A percentile compares a stretch with the other conserved stretches of the same genome.
Conservation (phyloP, 2,888 invertebrate genomes). For the Gonocerus acuteangulatus region DNA sequence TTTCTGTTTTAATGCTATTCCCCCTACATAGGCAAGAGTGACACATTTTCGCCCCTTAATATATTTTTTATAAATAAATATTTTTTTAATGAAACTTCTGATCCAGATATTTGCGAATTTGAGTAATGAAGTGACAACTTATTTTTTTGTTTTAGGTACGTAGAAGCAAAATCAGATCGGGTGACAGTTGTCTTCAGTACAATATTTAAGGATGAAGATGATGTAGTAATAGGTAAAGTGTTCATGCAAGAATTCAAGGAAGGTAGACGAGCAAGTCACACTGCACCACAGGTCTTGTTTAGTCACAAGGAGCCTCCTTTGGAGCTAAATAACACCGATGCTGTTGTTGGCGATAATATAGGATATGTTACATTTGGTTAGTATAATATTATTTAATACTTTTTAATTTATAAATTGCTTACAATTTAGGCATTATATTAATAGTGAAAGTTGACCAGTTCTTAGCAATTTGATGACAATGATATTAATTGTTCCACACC, state of each 20-base stretch:
- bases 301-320: conserved; percentile 94
- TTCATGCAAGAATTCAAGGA: conserved; percentile 99
- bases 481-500: no score
- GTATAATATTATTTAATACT: conserved; percentile 39
- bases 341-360: conserved; percentile 90
- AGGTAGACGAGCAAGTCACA: conserved; percentile 90
- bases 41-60: no score
- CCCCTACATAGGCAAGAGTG: no score
- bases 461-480: no score
- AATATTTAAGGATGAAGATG: conserved; percentile 96
- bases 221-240: conserved; percentile 96
- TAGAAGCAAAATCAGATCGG: conserved; percentile 94
- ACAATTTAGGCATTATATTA: no score
- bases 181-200: conserved; percentile 99
- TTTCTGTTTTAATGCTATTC: no score
- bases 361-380: conserved; percentile 98
- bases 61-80: no score
- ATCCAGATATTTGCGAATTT: no score
- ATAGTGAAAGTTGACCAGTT: no score
- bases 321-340: conserved; percentile 89
- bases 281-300: conserved; percentile 83
- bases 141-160: conserved; percentile 87
- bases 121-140: no score
- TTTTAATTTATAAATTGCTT: no score
- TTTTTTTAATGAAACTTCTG: no score